A percentile compares a stretch with the other conserved stretches of the same genome.
Conservation (phyloP, 2,797 vertebrate genomes). For the Urosaurus nigricauda region DNA sequence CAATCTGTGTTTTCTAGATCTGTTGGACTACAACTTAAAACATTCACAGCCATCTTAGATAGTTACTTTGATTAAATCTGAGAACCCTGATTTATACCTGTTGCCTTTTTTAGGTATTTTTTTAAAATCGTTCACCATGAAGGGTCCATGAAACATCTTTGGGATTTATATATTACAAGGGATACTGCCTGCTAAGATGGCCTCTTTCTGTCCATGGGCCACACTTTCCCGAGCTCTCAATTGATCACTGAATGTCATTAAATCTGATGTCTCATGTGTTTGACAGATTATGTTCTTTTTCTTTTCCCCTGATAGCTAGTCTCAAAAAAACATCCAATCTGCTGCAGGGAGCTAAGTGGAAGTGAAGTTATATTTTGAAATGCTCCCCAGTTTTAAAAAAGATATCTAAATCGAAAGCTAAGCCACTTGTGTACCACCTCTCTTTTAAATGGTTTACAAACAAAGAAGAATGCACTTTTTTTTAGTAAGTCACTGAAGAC, state of each 20-base stretch:
- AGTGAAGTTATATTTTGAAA: not conserved
- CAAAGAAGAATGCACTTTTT: not conserved
- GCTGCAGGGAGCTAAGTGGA: not conserved
- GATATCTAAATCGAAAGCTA: not conserved
- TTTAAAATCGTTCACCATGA: not conserved
- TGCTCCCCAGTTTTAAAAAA: not conserved
- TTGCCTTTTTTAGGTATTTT: not conserved
- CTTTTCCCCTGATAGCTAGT: not conserved
- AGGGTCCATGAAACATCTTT: too few relatives aligned
- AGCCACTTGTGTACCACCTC: not conserved
- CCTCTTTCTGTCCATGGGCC: too few relatives aligned
- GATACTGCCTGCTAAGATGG: too few relatives aligned
- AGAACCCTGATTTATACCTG: not conserved
- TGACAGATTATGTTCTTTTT: not conserved
- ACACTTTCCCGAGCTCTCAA: not conserved
- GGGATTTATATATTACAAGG: too few relatives aligned
- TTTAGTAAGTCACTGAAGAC: slow-evolving; percentile 29
- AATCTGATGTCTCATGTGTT: not conserved
- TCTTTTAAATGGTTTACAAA: slow-evolving; percentile 1
- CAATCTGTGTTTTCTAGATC: not conserved
- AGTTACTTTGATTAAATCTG: not conserved
- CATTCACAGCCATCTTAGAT: not conserved
- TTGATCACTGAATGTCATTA: not conserved
- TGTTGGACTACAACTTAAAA: not conserved
- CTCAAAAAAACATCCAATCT: not conserved